A percentile compares a stretch with the other conserved stretches of the same genome.
Conservation (phyloP, 2,113 vertebrate genomes). For the Rhombomys opimus region DNA sequence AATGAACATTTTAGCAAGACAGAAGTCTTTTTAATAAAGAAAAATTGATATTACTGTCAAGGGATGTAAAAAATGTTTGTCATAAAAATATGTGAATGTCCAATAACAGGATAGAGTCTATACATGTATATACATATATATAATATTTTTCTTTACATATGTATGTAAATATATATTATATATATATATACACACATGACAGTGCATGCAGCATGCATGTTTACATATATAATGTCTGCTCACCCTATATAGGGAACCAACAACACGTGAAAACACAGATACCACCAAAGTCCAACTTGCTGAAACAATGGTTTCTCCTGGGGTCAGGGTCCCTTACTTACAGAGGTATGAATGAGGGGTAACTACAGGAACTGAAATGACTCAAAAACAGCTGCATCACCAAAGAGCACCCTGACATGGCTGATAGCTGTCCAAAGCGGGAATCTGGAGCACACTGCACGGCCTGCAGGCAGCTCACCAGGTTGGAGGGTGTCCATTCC, state of each 20-base stretch:
- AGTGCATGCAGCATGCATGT: not conserved
- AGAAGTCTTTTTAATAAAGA: not conserved
- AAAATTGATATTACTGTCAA: not conserved
- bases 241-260: not conserved
- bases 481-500: not conserved
- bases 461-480: not conserved
- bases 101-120: not conserved
- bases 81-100: slow-evolving; percentile 10
- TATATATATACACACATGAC: not conserved
- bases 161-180: not conserved
- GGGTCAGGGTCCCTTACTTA: not conserved
- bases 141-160: not conserved
- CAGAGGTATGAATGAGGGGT: not conserved
- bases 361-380: not conserved
- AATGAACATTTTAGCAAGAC: not conserved
- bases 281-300: not conserved
- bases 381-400: not conserved
- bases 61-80: slow-evolving; percentile 31
- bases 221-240: not conserved
- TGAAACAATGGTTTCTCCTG: not conserved
- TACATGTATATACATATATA: not conserved
- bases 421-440: not conserved
- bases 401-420: not conserved
- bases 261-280: not conserved
- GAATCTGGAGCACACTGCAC: not conserved